Base-by-base conservation (phyloP, 2,888 invertebrate genomes). In the Neoaliturus tenellus region DNA sequence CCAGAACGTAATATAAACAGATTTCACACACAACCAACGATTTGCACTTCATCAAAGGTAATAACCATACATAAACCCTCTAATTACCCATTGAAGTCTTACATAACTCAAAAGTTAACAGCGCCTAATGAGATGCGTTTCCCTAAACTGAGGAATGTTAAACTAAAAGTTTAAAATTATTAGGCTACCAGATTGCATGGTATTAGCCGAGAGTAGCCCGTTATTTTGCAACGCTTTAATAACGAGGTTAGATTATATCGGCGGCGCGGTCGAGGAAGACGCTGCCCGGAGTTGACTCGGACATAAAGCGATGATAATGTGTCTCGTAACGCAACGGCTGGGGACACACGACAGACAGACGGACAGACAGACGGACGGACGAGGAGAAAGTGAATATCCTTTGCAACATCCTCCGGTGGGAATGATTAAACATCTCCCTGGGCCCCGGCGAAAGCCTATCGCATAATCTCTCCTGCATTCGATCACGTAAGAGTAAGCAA, bases 221-320 rank as follows among this genome's bases (percentile, higher is more conserved):
- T 62, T 62, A 62, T 62, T 62, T 62, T 14, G 62, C 31, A 25
- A 62, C 62, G 17, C 4, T 28, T 28, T 51, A 51, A 23, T 23
- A 4, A 28, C 31, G 62, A 55, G 62, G 62, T 62, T 62, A 62
- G 62, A 62, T 62, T 28, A 62, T 23, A 20, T 4, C 62, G 3
- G 55, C 3, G 28, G 25, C 5, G 28, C 20, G 20, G 20, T 20
- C 5, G 23, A 2, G 51, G 14, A 51, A 23, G 23, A 12, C 6
- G 51, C 5, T 6, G 5, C 17, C 10, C 6, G 14, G 12, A 62
- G 62, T 62, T 62, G 28, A 25, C 62, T 28, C 62, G 62, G 62
- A 62, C 62, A 62, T 62, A 62, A 62, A 8, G 31, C 20, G 31
- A 62, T 62, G 62, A 12, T 62, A 62, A 62, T 62, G 62, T 31